Percentiles rank a stretch among this genome's conserved stretches.
Conservation (phyloP, 2,113 vertebrate species). For the Fukomys damarensis region DNA sequence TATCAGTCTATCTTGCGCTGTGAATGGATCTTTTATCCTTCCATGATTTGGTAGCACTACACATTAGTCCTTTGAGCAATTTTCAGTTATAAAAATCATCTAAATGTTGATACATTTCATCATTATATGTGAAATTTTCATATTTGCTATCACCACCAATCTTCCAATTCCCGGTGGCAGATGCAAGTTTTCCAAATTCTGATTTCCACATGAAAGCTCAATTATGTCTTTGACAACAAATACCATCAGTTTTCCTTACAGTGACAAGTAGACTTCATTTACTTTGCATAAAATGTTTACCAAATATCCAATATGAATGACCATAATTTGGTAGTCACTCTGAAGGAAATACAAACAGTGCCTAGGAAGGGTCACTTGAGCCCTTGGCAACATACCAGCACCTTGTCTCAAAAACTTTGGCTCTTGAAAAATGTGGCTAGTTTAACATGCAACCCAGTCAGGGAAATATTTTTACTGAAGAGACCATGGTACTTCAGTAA, state of each 20-base stretch:
- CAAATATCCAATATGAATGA: constrained; percentile 15
- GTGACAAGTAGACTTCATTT: constrained; percentile 25
- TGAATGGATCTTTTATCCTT: constrained; percentile 21
- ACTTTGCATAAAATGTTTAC: constrained; percentile 41
- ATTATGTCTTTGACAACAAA: constrained; percentile 30
- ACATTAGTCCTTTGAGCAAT: background rate
- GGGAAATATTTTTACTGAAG: constrained; percentile 4
- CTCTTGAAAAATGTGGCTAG: background rate
- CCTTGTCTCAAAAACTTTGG: background rate
- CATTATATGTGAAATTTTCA: background rate
- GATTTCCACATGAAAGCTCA: constrained; percentile 43
- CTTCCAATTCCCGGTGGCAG: constrained; percentile 11
- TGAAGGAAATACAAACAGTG: background rate
- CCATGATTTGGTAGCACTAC: background rate
- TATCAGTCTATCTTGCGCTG: background rate
- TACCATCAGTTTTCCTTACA: constrained; percentile 25
- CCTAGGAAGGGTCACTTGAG: background rate
- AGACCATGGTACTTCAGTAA: background rate
- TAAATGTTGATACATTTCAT: constrained; percentile 40
- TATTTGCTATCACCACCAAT: constrained; percentile 10
- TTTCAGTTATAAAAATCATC: constrained; percentile 8
- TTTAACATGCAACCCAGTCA: constrained; percentile 19
- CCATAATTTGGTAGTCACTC: background rate
- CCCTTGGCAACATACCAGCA: background rate
- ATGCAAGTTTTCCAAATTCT: constrained; percentile 51